Percentiles rank a stretch among this genome's conserved stretches.
phyloP scores from a whole-genome alignment of 1,140 invertebrate genomes.

The Ooceraea biroi region DNA sequence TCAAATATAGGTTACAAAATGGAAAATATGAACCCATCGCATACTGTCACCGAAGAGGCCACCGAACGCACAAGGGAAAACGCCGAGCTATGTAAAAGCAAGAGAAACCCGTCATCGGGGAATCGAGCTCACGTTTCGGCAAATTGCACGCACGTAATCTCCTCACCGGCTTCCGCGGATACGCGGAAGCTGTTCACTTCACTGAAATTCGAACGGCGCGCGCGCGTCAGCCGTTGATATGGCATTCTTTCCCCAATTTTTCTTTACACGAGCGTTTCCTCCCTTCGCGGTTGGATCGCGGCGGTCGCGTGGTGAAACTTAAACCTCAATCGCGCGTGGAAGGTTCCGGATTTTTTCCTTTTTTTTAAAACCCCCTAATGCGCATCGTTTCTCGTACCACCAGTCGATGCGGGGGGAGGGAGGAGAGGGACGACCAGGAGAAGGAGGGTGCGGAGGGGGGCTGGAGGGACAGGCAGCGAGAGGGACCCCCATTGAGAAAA shows the following conservation, averaged over 20 bases:
- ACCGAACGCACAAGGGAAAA: too few relatives aligned
- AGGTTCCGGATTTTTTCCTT: conserved; percentile 81
- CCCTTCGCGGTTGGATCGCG: conserved; percentile 58
- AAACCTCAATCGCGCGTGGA: conserved; percentile 81
- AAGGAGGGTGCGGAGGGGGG: conserved; percentile 13
- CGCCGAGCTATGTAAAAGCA: not conserved
- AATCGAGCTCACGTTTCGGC: conserved; percentile 15
- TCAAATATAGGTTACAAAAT: too few relatives aligned
- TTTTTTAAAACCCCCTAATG: conserved; percentile 77
- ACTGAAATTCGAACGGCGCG: conserved; percentile 74
- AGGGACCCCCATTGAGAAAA: conserved; percentile 83
- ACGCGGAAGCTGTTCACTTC: conserved; percentile 76
- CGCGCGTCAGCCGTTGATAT: conserved; percentile 63
- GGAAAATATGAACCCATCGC: too few relatives aligned
- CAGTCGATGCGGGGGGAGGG: conserved; percentile 49
- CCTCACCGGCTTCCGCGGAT: too few relatives aligned
- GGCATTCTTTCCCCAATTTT: conserved; percentile 58
- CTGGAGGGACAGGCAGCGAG: conserved; percentile 56
- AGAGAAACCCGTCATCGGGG: not conserved
- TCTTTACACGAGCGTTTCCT: conserved; percentile 40
- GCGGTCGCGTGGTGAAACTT: conserved; percentile 78
- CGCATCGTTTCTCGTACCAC: conserved; percentile 34
- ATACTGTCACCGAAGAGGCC: too few relatives aligned
- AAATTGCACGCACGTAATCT: not conserved
- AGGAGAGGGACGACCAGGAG: conserved; percentile 58